These are phyloP conservation scores for Gnathonemus longibarbis DNA, from an alignment of 2,113 vertebrate species.

Conservation along the genomic window DNA sequence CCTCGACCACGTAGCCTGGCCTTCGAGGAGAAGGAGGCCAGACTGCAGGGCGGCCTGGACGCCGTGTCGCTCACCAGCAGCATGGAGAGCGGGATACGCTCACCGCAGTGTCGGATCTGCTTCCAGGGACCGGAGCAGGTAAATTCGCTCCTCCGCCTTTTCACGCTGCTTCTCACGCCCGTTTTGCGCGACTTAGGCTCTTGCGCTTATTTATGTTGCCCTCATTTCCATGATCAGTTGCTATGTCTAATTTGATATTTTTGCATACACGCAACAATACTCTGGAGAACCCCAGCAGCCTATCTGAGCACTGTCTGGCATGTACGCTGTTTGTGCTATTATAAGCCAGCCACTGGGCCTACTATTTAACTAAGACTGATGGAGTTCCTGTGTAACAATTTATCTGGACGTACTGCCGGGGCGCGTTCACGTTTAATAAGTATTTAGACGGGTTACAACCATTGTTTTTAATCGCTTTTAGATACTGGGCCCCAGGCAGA, in stretches of 20 bases:
- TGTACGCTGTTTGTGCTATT: background rate
- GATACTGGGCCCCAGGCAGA: background rate
- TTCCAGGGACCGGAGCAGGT: conserved; percentile 91
- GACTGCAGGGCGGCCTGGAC: conserved; percentile 74
- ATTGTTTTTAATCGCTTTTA: background rate
- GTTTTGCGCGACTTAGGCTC: background rate
- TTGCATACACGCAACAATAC: background rate
- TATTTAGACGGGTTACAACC: background rate
- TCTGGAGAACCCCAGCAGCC: background rate
- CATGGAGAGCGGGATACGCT: conserved; percentile 76
- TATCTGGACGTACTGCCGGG: background rate
- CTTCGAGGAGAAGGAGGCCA: conserved; percentile 72
- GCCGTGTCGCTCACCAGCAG: conserved; percentile 78
- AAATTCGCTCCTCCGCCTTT: conserved; percentile 16
- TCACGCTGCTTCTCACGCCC: conserved; percentile 8
- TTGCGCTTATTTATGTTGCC: background rate
- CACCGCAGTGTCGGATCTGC: conserved; percentile 86
- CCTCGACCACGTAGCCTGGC: conserved; percentile 69
- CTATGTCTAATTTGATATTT: background rate
- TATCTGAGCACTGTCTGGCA: background rate
- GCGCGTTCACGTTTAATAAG: background rate
- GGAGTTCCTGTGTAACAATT: background rate
- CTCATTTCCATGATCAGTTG: background rate
- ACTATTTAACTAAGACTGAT: background rate
- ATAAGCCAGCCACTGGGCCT: background rate